Evolutionary conservation across 2,888 invertebrate species (phyloP), one percentile per base, ranked within the genome.

Genomic region (Euclidia mi): DNA sequence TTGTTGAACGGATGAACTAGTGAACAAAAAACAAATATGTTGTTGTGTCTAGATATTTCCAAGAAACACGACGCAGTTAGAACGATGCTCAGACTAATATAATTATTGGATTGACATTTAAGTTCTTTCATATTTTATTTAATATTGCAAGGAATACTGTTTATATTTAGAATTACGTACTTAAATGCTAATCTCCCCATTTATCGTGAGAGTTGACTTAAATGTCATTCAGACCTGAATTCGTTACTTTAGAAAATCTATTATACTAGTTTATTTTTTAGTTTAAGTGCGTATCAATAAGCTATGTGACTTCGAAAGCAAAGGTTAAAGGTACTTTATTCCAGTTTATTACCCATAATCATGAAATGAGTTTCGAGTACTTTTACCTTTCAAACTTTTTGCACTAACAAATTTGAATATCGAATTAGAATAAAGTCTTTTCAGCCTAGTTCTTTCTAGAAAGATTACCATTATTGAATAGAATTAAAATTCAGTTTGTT

Each of bases 181-280:
- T 20, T 11, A 47, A 56, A 69, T 53, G 34, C 7, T 55, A 44
- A 65, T 68, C 66, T 45, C 3, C 29, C 56, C 60, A 60, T 49
- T 65, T 60, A 65, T 70, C 2, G 40, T 18, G 14, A 15, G 29
- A 29, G 15, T 11, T 29, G 17, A 11, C 46, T 28, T 14, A 15
- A 35, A 35, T 35, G 14, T 35, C 0, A 35, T 7, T 35, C 35
- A 35, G 15, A 15, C 14, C 15, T 15, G 15, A 20, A 11, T 32
- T 52, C 17, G 35, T 37, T 45, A 38, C 25, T 45, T 25, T n/a
- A 20, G 14, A 25, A 29, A 34, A 37, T 37, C 37, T 18, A 37
- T 37, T 18, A 17, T 9, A 11, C 6, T 9, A 14, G 14, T 7
- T 2, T 34, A 34, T 34, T 40, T 40, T 40, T 11, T 20, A 40